phyloP scores from a whole-genome alignment of 2,888 invertebrate species.

The Seira ritae region DNA sequence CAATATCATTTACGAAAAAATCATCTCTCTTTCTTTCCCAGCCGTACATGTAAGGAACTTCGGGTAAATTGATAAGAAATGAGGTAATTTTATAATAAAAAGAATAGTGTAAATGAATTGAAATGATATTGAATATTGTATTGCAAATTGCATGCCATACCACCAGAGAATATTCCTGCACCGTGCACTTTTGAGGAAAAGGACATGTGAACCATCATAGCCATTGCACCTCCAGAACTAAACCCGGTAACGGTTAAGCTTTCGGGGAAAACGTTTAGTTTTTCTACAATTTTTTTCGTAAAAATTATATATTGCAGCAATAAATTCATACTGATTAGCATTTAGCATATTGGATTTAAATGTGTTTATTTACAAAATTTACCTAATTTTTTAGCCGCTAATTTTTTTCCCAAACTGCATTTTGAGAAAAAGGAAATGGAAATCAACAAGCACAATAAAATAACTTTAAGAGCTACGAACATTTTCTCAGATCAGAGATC shows the following conservation, averaged over 20 bases:
- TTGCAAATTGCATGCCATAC: constrained; percentile 65
- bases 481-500: no score
- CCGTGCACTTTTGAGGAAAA: constrained; percentile 75
- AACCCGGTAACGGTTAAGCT: constrained; percentile 75
- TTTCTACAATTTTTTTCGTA: constrained; percentile 59
- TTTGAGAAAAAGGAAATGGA: no score
- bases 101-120: background rate
- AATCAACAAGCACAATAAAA: no score
- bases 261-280: constrained; percentile 74
- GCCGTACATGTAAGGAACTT: constrained; percentile 72
- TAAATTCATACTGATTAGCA: no score
- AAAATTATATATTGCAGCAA: background rate
- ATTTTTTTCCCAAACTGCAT: background rate
- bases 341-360: no score
- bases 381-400: constrained; percentile 11
- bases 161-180: constrained; percentile 75
- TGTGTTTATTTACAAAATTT: no score
- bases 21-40: constrained; percentile 55
- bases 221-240: constrained; percentile 75
- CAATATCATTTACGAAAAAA: constrained; percentile 68
- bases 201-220: constrained; percentile 75
- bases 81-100: no score
- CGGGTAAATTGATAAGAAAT: no score
- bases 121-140: constrained; percentile 19
- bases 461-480: no score